Evolutionary conservation across 2,797 vertebrate species (phyloP).

Genomic region (Rhadinocentrus ornatus): DNA sequence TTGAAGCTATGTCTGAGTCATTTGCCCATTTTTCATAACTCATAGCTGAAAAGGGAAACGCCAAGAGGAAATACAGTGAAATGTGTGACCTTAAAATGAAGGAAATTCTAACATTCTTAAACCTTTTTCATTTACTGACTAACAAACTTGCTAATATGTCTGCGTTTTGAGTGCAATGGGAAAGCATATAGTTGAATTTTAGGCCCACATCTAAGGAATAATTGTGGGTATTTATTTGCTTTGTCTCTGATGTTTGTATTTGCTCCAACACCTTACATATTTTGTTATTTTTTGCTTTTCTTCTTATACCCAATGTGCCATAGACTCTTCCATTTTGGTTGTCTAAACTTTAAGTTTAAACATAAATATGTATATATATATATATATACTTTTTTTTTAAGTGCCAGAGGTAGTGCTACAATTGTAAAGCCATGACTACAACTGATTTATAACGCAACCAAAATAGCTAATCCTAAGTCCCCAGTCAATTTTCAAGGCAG

Average conservation of each 20-base stretch:
- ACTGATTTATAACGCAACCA: too few species aligned
- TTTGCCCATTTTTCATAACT: slow-evolving; percentile 7
- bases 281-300: too few species aligned
- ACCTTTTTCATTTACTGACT: too few species aligned
- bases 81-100: slow-evolving; percentile 4
- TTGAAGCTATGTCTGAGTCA: neutral
- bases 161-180: neutral
- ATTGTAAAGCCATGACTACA: too few species aligned
- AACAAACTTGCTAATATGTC: neutral
- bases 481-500: neutral
- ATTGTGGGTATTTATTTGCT: neutral
- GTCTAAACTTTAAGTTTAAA: too few species aligned
- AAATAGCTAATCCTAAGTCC: too few species aligned
- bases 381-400: too few species aligned
- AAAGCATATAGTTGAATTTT: neutral
- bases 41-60: neutral
- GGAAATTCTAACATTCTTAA: neutral
- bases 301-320: too few species aligned
- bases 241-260: neutral
- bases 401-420: too few species aligned
- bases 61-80: neutral
- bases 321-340: too few species aligned
- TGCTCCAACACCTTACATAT: too few species aligned
- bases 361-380: too few species aligned
- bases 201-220: neutral